phyloP scores from a whole-genome alignment of 2,113 vertebrate species.

The Arenaria interpres region DNA sequence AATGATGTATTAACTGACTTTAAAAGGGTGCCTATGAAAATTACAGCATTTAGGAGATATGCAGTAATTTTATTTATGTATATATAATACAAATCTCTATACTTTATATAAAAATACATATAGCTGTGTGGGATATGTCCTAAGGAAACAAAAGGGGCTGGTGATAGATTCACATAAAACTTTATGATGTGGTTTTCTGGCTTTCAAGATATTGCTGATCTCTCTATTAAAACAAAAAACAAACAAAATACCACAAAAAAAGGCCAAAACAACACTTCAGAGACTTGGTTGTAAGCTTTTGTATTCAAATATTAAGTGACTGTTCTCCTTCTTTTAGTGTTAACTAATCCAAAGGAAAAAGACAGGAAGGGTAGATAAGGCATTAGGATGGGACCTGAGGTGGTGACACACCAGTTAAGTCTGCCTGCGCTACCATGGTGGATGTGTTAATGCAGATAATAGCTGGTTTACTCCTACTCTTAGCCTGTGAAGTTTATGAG shows the following conservation, averaged over 20 bases:
- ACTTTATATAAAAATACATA: not conserved
- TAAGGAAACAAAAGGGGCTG: not conserved
- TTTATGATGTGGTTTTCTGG: slow-evolving; percentile 7
- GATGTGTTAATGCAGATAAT: not conserved
- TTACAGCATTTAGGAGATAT: not conserved
- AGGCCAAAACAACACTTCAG: not conserved
- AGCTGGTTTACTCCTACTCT: not conserved
- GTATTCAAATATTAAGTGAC: not conserved
- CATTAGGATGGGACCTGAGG: accelerated
- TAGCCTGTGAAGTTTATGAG: not conserved
- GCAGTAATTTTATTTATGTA: not conserved
- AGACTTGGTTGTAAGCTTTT: not conserved
- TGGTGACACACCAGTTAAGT: not conserved
- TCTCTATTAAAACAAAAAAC: not conserved
- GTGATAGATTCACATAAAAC: not conserved
- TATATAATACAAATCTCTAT: not conserved
- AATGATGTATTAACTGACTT: not conserved
- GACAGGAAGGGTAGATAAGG: not conserved
- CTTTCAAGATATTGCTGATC: not conserved
- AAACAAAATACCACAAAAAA: not conserved
- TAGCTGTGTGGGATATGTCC: not conserved
- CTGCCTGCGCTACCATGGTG: not conserved
- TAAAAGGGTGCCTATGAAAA: not conserved
- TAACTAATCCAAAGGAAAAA: not conserved
- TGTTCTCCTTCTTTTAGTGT: not conserved